Base-by-base conservation (phyloP, 2,888 invertebrate genomes). In the Lypha dubia region DNA sequence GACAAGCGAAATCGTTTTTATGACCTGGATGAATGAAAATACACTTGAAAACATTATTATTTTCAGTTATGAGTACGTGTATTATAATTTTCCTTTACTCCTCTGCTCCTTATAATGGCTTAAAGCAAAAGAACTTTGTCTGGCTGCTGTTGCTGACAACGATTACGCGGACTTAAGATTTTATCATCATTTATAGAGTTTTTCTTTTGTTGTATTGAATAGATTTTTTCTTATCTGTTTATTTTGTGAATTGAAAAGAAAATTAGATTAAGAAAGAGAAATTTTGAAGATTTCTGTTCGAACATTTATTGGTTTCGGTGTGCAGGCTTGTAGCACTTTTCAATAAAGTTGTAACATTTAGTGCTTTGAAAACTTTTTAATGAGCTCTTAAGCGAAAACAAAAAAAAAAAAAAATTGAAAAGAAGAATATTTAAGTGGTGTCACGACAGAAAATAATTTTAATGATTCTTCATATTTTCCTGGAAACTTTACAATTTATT, bases 341-440 rank as follows among this genome's bases (percentile, higher is more conserved):
- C 53, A 35, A 65, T 76, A 24, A 38, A 67, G 46, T 68, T 67
- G 49, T 49, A 49, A 46, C n/a, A 46, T 17, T 17, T 46, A 67
- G 46, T 58, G 13, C 53, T 67, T 67, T 15, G 3, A 65, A 73
- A 80, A 68, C 60, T 80, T 80, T 80, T 80, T 73, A 68, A 74
- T 62, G 74, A 74, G 51, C 67, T 51, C 67, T 67, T 65, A 35
- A 44, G 11, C n/a, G 65, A 44, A 13, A 13, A 28, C 35, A 7
- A n/a, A n/a, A n/a, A n/a, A n/a, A n/a, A n/a, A n/a, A n/a, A n/a
- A n/a, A n/a, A n/a, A n/a, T n/a, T n/a, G n/a, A n/a, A 15, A 38
- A n/a, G 0, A 65, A 28, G 28, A 7, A 38, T 20, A 35, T 56
- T 41, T 15, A 70, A 44, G 20, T 73, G 20, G 35, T 51, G 58